These are phyloP conservation scores for Rambutsinella grinnellia DNA, from an alignment of 2,888 invertebrate genomes.

Conservation along the genomic window DNA sequence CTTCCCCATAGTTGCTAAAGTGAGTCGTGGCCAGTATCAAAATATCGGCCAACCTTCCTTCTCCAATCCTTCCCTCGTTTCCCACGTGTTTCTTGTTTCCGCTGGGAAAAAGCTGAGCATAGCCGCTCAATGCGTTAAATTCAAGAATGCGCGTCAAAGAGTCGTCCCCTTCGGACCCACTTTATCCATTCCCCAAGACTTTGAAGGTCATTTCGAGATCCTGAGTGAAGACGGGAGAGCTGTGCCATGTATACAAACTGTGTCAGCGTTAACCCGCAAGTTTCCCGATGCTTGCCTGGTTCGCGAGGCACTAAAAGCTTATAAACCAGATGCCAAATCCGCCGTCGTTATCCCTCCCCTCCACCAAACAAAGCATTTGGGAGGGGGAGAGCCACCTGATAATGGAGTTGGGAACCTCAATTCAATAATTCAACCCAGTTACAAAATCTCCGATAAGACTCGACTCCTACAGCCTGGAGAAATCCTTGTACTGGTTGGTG, in stretches of 20 bases:
- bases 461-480: slow-evolving; percentile 86
- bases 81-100: slow-evolving; percentile 87
- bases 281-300: slow-evolving; percentile 77
- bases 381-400: slow-evolving; percentile 75
- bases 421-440: slow-evolving; percentile 72
- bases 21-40: slow-evolving; percentile 94
- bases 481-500: slow-evolving; percentile 83
- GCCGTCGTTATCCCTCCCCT: slow-evolving; percentile 25
- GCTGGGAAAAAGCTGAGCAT: slow-evolving; percentile 88
- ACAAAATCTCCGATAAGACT: slow-evolving; percentile 70
- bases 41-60: slow-evolving; percentile 90
- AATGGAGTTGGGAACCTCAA: slow-evolving; percentile 71
- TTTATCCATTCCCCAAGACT: slow-evolving; percentile 90
- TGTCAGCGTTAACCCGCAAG: slow-evolving; percentile 79
- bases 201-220: slow-evolving; percentile 93
- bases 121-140: slow-evolving; percentile 89
- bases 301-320: slow-evolving; percentile 76
- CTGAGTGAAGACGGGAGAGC: slow-evolving; percentile 94
- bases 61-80: slow-evolving; percentile 87
- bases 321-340: slow-evolving; percentile 61
- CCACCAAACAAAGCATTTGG: slow-evolving; percentile 13
- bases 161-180: slow-evolving; percentile 85
- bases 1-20: slow-evolving; percentile 89
- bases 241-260: slow-evolving; percentile 90
- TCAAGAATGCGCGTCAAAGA: slow-evolving; percentile 84